These are phyloP conservation scores for Embidobia sp. DNA, from an alignment of 2,888 invertebrate genomes.

Conservation along the genomic window DNA sequence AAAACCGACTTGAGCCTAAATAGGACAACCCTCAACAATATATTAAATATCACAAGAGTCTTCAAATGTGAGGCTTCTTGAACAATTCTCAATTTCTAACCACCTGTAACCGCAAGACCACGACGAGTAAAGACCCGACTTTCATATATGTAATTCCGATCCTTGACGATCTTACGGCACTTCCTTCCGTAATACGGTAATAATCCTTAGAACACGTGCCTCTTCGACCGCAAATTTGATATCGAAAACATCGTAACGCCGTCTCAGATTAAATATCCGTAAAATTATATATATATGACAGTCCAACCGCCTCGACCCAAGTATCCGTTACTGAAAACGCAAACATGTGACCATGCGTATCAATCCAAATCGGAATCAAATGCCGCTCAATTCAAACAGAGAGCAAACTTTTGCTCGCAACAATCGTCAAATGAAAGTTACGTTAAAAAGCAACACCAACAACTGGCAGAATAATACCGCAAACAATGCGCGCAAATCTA, in stretches of 20 bases:
- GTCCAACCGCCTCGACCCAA: too few relatives aligned
- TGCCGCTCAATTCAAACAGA: too few relatives aligned
- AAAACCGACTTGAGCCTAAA: too few relatives aligned
- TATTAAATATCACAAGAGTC: constrained; percentile 38
- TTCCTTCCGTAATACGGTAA: constrained; percentile 67
- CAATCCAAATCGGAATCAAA: too few relatives aligned
- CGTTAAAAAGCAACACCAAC: constrained; percentile 18
- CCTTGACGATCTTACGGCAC: constrained; percentile 64
- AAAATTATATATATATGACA: constrained; percentile 43
- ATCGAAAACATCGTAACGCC: constrained; percentile 35
- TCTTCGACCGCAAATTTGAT: constrained; percentile 69
- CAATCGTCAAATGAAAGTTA: too few relatives aligned
- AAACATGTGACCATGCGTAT: too few relatives aligned
- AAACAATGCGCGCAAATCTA: constrained; percentile 46
- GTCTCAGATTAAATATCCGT: constrained; percentile 53
- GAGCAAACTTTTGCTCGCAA: too few relatives aligned
- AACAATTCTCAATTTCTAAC: constrained; percentile 74
- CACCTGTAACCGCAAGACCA: constrained; percentile 72
- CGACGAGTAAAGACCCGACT: constrained; percentile 69
- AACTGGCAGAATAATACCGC: constrained; percentile 13
- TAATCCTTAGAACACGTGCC: constrained; percentile 65
- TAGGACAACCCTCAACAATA: neutral
- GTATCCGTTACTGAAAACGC: too few relatives aligned
- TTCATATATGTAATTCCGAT: constrained; percentile 68
- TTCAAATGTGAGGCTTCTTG: constrained; percentile 75